Evolutionary conservation across 2,888 invertebrate genomes (phyloP).

Genomic region (Nemurella pictetii): DNA sequence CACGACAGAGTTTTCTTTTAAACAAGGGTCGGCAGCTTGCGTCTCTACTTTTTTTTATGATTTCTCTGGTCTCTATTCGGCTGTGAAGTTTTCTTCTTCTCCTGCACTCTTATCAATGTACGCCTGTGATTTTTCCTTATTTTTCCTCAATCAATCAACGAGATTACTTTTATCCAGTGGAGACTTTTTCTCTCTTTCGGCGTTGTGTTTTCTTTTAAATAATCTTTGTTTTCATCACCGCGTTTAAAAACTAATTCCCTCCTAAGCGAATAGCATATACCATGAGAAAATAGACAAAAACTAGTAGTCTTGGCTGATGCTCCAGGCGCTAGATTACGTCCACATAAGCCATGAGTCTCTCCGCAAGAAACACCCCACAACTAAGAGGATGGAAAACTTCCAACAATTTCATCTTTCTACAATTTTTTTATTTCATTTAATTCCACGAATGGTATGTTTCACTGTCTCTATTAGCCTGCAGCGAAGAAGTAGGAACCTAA

Average conservation of each 20-base stretch:
- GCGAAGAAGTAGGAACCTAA: not conserved
- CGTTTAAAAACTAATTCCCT: not conserved
- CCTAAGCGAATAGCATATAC: not conserved
- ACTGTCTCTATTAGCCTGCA: constrained; percentile 21
- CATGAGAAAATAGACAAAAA: not conserved
- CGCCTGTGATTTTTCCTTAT: not conserved
- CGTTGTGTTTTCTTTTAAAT: not conserved
- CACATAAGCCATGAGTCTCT: not conserved
- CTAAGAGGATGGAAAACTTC: constrained; percentile 36
- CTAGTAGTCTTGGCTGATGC: not conserved
- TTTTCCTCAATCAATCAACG: not conserved
- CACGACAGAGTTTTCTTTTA: not conserved
- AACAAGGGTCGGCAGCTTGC: not conserved
- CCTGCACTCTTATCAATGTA: not conserved
- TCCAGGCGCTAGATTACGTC: not conserved
- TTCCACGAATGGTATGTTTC: constrained; percentile 10
- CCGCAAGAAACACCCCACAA: not conserved
- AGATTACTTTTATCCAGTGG: not conserved
- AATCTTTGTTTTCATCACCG: not conserved
- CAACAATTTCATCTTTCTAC: constrained; percentile 35
- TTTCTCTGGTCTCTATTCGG: not conserved
- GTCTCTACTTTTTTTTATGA: not conserved
- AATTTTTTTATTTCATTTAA: constrained; percentile 27
- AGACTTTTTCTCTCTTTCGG: not conserved
- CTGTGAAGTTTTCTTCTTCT: not conserved